These are phyloP conservation scores for Paratilapia polleni DNA, from an alignment of 2,113 vertebrate species.

Conservation along the genomic window DNA sequence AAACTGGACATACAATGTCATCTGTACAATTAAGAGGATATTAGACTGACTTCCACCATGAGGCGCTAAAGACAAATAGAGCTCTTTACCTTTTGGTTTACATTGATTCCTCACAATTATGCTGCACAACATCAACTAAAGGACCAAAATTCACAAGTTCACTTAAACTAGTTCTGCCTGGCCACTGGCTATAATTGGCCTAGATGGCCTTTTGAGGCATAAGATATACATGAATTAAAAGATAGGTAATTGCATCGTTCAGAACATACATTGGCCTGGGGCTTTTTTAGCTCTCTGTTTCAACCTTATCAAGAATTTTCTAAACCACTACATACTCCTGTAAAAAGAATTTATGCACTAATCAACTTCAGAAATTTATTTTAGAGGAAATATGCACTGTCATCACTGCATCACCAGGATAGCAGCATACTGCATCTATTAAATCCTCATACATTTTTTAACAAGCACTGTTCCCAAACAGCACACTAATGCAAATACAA, in stretches of 20 bases:
- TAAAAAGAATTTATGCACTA: slow-evolving; percentile 13
- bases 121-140: not conserved
- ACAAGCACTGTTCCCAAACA: slow-evolving; percentile 48
- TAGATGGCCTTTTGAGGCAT: slow-evolving; percentile 39
- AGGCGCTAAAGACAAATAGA: not conserved
- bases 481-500: slow-evolving; percentile 42
- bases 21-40: not conserved
- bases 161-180: slow-evolving; percentile 35
- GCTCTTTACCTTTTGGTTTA: not conserved
- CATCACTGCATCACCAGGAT: slow-evolving; percentile 32
- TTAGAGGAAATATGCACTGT: slow-evolving; percentile 45
- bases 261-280: slow-evolving; percentile 21
- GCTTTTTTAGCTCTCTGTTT: slow-evolving; percentile 30
- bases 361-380: slow-evolving; percentile 54
- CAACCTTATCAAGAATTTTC: slow-evolving; percentile 4
- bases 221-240: slow-evolving; percentile 63
- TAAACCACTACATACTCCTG: not conserved
- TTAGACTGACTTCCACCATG: not conserved
- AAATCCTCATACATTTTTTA: slow-evolving; percentile 58
- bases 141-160: slow-evolving; percentile 8
- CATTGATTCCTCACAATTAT: not conserved
- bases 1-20: not conserved
- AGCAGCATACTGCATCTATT: slow-evolving; percentile 39
- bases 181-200: slow-evolving; percentile 69
- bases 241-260: slow-evolving; percentile 66